Conservation (phyloP, 2,113 vertebrate species). For the Amblyopsis rosae region DNA sequence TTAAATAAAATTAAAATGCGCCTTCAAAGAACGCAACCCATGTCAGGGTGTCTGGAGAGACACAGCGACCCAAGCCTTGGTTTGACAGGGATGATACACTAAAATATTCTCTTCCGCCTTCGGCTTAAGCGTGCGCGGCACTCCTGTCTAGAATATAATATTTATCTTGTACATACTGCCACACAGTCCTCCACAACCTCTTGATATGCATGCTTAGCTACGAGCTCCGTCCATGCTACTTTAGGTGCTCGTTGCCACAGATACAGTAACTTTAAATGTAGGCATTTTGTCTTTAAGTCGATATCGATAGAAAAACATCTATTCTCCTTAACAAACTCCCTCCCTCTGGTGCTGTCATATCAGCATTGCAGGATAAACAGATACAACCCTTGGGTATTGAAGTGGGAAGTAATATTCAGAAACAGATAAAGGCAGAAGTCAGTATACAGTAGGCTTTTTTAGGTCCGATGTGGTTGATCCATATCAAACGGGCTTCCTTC, state of each 20-base stretch:
- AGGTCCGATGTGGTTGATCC: constrained; percentile 43
- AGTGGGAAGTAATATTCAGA: constrained; percentile 59
- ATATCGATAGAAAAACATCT: constrained; percentile 43
- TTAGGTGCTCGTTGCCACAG: constrained; percentile 44
- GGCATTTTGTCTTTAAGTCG: constrained; percentile 31
- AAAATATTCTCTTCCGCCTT: constrained; percentile 59
- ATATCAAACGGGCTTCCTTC: constrained; percentile 52
- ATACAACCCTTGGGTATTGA: constrained; percentile 51
- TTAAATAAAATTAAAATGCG: too few species aligned
- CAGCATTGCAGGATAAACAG: constrained; percentile 50
- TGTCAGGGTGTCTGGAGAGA: constrained; percentile 58
- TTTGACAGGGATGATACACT: constrained; percentile 65
- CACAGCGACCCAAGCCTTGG: constrained; percentile 54
- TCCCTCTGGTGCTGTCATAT: constrained; percentile 29
- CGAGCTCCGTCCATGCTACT: constrained; percentile 45
- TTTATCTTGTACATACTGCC: constrained; percentile 66
- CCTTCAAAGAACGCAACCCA: constrained; percentile 29
- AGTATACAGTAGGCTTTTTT: constrained; percentile 33
- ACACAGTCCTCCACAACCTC: neutral
- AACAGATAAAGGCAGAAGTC: constrained; percentile 46
- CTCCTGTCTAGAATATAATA: constrained; percentile 68
- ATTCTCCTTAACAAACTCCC: constrained; percentile 16
- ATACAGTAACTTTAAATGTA: constrained; percentile 51
- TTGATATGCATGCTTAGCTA: constrained; percentile 53
- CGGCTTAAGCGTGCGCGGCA: constrained; percentile 57